Conservation (phyloP, 2,113 vertebrate species). For the Triplophysa dalaica region DNA sequence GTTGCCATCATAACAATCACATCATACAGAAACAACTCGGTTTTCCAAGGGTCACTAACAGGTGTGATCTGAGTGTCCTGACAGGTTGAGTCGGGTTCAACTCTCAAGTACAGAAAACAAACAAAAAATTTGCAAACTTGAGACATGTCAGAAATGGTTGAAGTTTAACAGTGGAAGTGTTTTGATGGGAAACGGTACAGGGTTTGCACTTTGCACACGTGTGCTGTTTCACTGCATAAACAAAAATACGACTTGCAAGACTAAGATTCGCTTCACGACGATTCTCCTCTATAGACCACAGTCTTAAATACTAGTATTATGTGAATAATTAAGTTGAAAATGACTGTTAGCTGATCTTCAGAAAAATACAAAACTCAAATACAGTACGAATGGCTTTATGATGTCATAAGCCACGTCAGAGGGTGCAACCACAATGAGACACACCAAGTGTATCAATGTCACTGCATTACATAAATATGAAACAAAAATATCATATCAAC, state of each 20-base stretch:
- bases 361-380: neutral
- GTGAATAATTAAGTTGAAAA: neutral
- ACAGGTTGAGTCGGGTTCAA: neutral
- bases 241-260: neutral
- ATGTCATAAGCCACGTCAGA: neutral
- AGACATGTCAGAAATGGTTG: neutral
- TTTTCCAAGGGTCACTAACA: slow-evolving; percentile 28
- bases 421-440: neutral
- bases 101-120: neutral
- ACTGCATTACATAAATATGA: too few relatives aligned
- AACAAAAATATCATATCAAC: neutral
- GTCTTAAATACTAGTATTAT: neutral
- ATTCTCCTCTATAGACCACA: too few relatives aligned
- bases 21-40: slow-evolving; percentile 2
- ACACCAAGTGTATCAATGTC: too few relatives aligned
- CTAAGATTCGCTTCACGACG: neutral
- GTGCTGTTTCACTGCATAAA: neutral
- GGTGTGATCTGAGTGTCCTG: slow-evolving; percentile 17
- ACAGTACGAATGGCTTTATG: neutral
- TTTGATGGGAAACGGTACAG: slow-evolving; percentile 3
- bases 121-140: neutral
- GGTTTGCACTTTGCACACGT: neutral
- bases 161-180: neutral
- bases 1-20: slow-evolving; percentile 18
- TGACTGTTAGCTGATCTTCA: neutral